Conservation (phyloP, 2,113 vertebrate species). For the Danionella cerebrum region DNA sequence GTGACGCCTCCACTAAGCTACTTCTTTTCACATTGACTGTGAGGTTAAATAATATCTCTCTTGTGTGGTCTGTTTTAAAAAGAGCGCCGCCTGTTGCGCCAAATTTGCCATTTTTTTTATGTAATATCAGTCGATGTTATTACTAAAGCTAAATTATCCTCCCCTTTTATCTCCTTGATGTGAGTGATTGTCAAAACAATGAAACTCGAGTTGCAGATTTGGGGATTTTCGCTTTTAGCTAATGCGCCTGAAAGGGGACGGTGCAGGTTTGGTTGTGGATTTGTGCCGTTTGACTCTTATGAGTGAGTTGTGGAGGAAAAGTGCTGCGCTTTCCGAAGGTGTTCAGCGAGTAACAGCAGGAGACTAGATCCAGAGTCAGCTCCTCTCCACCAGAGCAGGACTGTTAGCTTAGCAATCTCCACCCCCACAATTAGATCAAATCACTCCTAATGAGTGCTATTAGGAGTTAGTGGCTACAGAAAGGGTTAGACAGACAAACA, state of each 20-base stretch:
- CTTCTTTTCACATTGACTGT: constrained; percentile 28
- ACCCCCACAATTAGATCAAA: constrained; percentile 71
- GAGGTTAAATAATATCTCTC: constrained; percentile 21
- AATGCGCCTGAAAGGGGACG: background rate
- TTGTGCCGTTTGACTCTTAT: background rate
- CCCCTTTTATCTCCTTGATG: constrained; percentile 13
- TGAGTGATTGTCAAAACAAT: constrained; percentile 25
- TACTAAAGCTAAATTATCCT: background rate
- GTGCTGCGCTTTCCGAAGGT: constrained; percentile 14
- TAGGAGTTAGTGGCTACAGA: constrained; percentile 47
- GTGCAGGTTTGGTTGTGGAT: background rate
- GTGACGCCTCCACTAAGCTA: constrained; percentile 9
- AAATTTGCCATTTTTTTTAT: background rate
- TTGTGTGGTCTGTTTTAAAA: constrained; percentile 30
- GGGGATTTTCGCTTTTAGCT: constrained; percentile 3
- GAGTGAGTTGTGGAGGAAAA: constrained; percentile 14
- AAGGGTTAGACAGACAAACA: constrained; percentile 6
- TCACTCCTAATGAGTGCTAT: constrained; percentile 71
- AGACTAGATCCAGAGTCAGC: constrained; percentile 32
- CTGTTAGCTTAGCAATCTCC: constrained; percentile 64
- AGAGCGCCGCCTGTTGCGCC: background rate
- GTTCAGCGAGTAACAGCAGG: constrained; percentile 28
- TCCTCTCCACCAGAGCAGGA: constrained; percentile 57
- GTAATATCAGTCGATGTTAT: constrained; percentile 24
- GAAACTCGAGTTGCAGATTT: constrained; percentile 9